Percentiles rank a stretch among this genome's conserved stretches.
Conservation (phyloP, 2,888 invertebrate species). For the Amphiduros pacificus region DNA sequence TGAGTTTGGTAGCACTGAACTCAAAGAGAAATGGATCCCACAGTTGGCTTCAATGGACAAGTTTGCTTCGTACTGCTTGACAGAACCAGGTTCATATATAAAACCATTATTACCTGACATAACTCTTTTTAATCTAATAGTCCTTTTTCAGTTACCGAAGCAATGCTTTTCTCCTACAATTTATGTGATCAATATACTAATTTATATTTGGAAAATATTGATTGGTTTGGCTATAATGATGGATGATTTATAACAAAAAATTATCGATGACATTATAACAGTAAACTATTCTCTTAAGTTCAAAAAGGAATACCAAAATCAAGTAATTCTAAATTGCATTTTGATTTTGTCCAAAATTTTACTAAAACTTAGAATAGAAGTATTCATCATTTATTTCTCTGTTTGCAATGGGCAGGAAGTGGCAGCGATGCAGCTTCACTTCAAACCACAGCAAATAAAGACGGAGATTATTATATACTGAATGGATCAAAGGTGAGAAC, state of each 20-base stretch:
- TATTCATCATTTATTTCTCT: no score
- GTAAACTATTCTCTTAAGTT: no score
- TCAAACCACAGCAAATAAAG: constrained; percentile 61
- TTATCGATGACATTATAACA: no score
- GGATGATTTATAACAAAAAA: no score
- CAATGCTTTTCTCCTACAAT: no score
- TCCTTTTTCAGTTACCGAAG: no score
- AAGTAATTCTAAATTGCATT: constrained; percentile 11
- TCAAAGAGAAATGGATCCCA: constrained; percentile 61
- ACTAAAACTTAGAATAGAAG: not conserved
- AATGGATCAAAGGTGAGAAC: constrained; percentile 64
- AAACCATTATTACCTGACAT: no score
- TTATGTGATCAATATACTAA: no score
- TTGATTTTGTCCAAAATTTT: not conserved
- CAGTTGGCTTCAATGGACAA: constrained; percentile 62
- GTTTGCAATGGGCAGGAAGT: constrained; percentile 41
- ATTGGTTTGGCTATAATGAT: no score
- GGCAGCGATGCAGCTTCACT: constrained; percentile 66
- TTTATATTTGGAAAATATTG: no score
- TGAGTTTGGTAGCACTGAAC: constrained; percentile 61
- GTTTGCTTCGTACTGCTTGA: constrained; percentile 65
- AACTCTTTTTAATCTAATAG: no score
- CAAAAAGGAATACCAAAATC: no score
- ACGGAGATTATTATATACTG: constrained; percentile 63
- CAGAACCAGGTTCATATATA: constrained; percentile 62